Conservation (phyloP, 2,797 vertebrate species). For the Knipowitschia caucasica region DNA sequence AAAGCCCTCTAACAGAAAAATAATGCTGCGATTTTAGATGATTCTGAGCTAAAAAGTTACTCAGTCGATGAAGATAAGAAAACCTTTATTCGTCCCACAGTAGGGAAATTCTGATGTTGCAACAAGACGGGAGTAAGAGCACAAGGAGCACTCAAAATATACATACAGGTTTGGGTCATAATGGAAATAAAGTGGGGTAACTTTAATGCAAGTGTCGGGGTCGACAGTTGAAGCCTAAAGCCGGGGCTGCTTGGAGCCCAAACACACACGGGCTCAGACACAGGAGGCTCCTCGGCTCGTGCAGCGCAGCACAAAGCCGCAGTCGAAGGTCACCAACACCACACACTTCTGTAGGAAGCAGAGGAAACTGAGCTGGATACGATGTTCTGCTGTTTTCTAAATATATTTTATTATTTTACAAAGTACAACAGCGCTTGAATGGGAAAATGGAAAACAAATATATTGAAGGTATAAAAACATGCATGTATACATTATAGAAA, state of each 20-base stretch:
- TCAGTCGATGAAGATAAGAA: too few relatives aligned
- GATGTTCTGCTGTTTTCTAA: not conserved
- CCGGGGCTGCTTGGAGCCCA: constrained; percentile 1
- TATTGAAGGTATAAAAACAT: not conserved
- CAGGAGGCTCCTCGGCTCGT: not conserved
- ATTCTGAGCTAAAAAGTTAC: too few relatives aligned
- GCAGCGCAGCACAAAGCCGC: constrained; percentile 1
- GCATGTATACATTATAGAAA: not conserved
- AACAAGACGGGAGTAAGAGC: too few relatives aligned
- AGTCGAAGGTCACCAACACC: constrained; percentile 7
- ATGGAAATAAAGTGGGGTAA: too few relatives aligned
- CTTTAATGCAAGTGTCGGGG: too few relatives aligned
- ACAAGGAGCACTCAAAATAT: too few relatives aligned
- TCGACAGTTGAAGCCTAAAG: not conserved
- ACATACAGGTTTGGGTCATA: too few relatives aligned
- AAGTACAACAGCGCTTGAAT: not conserved
- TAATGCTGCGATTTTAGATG: too few relatives aligned
- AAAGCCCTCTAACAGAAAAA: too few relatives aligned
- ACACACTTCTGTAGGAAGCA: not conserved
- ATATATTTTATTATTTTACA: not conserved
- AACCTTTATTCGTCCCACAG: too few relatives aligned
- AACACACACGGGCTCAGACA: not conserved
- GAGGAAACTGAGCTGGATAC: not conserved
- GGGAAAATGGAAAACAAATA: too few relatives aligned
- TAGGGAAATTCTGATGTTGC: too few relatives aligned